phyloP scores from a whole-genome alignment of 2,888 invertebrate genomes.

The Malachius bipustulatus region DNA sequence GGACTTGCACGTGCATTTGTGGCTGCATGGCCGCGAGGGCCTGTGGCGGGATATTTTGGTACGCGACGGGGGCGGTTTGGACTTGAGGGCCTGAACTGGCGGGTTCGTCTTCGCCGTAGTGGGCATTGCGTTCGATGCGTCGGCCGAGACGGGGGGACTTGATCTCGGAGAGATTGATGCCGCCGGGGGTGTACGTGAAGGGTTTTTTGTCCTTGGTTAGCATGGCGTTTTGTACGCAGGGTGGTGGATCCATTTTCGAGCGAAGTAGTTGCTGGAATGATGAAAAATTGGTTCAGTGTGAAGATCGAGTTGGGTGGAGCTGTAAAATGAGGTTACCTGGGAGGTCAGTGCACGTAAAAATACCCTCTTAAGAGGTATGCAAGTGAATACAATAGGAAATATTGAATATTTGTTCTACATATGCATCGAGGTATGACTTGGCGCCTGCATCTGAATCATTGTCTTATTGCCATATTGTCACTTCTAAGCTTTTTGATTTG shows the following conservation, averaged over 20 bases:
- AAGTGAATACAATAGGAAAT: no score
- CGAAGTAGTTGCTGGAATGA: no score
- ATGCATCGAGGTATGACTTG: no score
- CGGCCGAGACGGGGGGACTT: conserved; percentile 82
- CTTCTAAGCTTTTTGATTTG: no score
- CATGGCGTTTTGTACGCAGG: conserved; percentile 87
- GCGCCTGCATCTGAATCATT: no score
- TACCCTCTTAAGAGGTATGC: no score
- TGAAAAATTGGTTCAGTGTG: no score
- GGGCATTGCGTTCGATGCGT: conserved; percentile 59
- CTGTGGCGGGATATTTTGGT: conserved; percentile 45
- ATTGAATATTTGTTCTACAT: no score
- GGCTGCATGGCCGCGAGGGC: conserved; percentile 51
- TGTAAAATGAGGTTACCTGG: no score
- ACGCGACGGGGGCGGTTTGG: conserved; percentile 22
- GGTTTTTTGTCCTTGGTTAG: conserved; percentile 94
- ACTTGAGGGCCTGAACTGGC: conserved; percentile 39
- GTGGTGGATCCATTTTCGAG: conserved; percentile 56
- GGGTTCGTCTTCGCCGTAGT: conserved; percentile 50
- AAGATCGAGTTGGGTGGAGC: no score
- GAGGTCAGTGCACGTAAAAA: no score
- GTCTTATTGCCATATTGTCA: no score
- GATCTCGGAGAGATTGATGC: conserved; percentile 81
- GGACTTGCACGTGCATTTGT: conserved; percentile 53
- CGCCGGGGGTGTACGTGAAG: conserved; percentile 92